A percentile compares a stretch with the other conserved stretches of the same genome.
phyloP scores from a whole-genome alignment of 2,797 vertebrate genomes.

The Scarus forsteni region DNA sequence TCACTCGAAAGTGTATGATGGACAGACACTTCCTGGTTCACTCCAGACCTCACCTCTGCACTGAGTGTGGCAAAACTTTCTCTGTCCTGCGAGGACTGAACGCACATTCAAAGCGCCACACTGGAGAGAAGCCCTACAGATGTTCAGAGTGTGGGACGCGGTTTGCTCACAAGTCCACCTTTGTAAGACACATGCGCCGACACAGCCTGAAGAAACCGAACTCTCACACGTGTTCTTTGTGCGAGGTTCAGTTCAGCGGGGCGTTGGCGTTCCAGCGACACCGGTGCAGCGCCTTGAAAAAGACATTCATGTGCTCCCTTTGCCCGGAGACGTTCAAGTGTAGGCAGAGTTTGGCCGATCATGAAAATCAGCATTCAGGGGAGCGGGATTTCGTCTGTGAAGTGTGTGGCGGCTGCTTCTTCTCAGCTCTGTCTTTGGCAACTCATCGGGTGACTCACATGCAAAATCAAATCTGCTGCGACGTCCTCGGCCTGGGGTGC shows the following conservation, averaged over 20 bases:
- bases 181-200: conserved; percentile 63
- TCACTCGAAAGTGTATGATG: conserved; percentile 63
- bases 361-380: conserved; percentile 65
- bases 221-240: conserved; percentile 50
- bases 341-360: conserved; percentile 57
- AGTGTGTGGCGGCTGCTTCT: conserved; percentile 60
- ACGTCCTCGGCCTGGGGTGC: conserved; percentile 32
- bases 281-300: conserved; percentile 61
- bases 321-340: conserved; percentile 67
- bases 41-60: conserved; percentile 68
- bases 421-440: conserved; percentile 51
- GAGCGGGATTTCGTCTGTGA: conserved; percentile 62
- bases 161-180: conserved; percentile 68
- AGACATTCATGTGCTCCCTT: conserved; percentile 63
- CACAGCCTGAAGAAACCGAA: conserved; percentile 34
- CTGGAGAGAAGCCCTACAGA: conserved; percentile 61
- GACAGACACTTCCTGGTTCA: conserved; percentile 64
- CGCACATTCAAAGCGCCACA: conserved; percentile 63
- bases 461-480: conserved; percentile 40
- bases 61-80: conserved; percentile 67
- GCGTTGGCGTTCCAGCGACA: conserved; percentile 58
- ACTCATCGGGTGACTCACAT: conserved; percentile 57
- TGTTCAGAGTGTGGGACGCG: conserved; percentile 63
- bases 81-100: conserved; percentile 41
- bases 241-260: conserved; percentile 57